Base-by-base conservation (phyloP, 1,140 invertebrate genomes). In the Lycorma delicatula region DNA sequence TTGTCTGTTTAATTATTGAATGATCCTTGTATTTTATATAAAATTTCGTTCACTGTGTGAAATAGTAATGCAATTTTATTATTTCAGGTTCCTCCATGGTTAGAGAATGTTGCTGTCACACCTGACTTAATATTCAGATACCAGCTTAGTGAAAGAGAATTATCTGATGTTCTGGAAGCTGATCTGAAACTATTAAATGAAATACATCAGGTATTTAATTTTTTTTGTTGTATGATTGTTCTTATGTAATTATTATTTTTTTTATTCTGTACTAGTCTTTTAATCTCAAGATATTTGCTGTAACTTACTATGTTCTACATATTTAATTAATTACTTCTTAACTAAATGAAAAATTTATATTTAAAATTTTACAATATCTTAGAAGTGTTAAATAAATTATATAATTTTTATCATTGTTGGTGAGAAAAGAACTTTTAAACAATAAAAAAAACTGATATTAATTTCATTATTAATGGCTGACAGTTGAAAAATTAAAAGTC, bases 101-200 rank as follows among this genome's bases (percentile, higher is more conserved):
- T 83, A 64, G 79, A 84, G 50, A 73, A 78, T 31, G 77, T 86
- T 1, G 69, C 76, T 9, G 68, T 82, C 20, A 84, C 83, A 1
- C 76, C 82, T 6, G 81, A 87, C 58, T 66, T 86, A 6, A 77
- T 85, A 3, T 86, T 81, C 60, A 75, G 80, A 46, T 88, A 87
- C 64, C 82, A 87, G 71, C 70, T 87, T 29, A 64, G 72, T 20
- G 70, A 76, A 0, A 79, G 78, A 59, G 74, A 76, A 3, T 58
- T 84, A 29, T 76, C 79, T n/a, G 82, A 86, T 50, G 78, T 86
- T 1, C 70, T 89, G 1, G 68, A 77, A 57, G 68, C 74, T 20
- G 85, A 89, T 65, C 74, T 80, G 62, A 71, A 82, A 31, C 70
- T 73, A 31, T 71, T 89, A 16, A 77, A 76, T 58, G 70, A 68